These are phyloP conservation scores for Vespertilio murinus DNA, from an alignment of 2,797 vertebrate genomes.

Conservation along the genomic window DNA sequence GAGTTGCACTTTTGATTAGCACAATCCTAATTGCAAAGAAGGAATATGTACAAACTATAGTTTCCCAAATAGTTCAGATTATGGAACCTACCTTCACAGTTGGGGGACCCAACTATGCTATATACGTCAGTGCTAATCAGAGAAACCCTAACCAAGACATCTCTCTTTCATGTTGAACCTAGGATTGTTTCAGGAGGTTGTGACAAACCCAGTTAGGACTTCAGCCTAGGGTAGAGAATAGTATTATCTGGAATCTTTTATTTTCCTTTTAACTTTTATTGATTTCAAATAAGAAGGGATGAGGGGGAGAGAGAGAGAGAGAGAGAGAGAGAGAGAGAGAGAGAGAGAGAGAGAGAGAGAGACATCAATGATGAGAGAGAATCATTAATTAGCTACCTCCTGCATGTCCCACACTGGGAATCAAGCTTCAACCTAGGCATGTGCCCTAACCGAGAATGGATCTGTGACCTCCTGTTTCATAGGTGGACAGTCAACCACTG, in stretches of 20 bases:
- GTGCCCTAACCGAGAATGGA: too few relatives aligned
- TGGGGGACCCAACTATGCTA: neutral
- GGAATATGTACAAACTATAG: neutral
- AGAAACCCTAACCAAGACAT: neutral
- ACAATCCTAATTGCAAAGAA: neutral
- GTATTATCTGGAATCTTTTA: neutral
- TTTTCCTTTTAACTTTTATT: too few relatives aligned
- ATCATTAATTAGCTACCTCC: too few relatives aligned
- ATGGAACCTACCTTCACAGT: neutral
- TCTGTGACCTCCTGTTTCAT: too few relatives aligned
- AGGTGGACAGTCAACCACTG: too few relatives aligned
- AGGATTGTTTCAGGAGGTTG: neutral
- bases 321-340: too few relatives aligned
- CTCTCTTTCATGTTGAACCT: neutral
- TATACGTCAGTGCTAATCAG: neutral
- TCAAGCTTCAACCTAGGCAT: fast-evolving
- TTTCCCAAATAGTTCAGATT: neutral
- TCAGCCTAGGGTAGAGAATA: neutral
- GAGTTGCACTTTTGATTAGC: neutral
- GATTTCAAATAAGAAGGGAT: too few relatives aligned
- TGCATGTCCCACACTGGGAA: too few relatives aligned
- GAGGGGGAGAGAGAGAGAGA: too few relatives aligned
- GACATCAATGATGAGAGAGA: too few relatives aligned
- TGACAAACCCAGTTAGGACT: neutral
- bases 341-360: too few relatives aligned